A percentile compares a stretch with the other conserved stretches of the same genome.
phyloP scores from a whole-genome alignment of 2,113 vertebrate genomes.

The Phrynocephalus versicolor region DNA sequence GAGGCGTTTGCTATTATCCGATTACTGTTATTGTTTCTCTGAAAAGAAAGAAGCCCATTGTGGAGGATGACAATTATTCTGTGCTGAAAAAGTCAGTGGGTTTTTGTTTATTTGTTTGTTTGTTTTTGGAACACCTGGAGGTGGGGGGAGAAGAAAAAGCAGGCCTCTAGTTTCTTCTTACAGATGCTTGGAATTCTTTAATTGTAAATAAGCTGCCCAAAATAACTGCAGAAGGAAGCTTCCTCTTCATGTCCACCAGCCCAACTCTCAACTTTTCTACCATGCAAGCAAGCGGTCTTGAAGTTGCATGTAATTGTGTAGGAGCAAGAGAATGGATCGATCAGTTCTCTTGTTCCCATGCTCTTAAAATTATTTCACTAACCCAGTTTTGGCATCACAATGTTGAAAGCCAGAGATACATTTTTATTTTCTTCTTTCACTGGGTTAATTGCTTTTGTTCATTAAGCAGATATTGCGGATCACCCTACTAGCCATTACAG shows the following conservation, averaged over 20 bases:
- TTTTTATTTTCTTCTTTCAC: constrained; percentile 41
- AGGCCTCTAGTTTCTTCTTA: neutral
- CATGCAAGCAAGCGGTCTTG: neutral
- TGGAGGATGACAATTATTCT: neutral
- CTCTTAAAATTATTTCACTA: constrained; percentile 41
- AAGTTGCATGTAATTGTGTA: neutral
- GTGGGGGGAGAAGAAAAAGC: neutral
- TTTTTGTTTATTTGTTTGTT: too few relatives aligned
- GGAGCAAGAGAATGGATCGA: neutral
- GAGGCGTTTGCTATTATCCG: too few relatives aligned
- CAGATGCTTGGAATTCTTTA: neutral
- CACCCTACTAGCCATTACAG: constrained; percentile 11
- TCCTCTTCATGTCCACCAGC: neutral
- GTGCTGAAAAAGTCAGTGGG: neutral
- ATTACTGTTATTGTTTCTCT: neutral
- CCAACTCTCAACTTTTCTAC: neutral
- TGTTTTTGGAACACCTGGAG: neutral
- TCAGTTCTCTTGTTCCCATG: constrained; percentile 24
- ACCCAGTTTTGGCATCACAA: constrained; percentile 52
- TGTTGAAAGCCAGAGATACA: neutral
- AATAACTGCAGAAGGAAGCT: neutral
- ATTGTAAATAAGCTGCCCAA: neutral
- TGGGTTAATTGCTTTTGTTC: constrained; percentile 42
- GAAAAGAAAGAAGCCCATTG: neutral
- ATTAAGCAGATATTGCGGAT: constrained; percentile 29